A percentile compares a stretch with the other conserved stretches of the same genome.
Conservation (phyloP, 2,888 invertebrate species). For the Sclerodermus sp. region DNA sequence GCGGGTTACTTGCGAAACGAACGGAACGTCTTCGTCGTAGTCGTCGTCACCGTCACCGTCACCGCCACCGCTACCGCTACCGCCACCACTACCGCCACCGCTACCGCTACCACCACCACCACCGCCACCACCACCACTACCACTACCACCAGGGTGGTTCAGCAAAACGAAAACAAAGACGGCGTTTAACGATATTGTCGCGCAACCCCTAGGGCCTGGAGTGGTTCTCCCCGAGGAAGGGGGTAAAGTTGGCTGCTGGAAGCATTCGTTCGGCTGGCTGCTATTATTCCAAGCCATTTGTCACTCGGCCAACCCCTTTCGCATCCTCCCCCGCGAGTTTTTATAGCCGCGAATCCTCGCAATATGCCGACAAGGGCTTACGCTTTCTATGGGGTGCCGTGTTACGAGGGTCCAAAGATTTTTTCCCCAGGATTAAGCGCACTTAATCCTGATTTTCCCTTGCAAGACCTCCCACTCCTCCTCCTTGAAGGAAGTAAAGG, state of each 20-base stretch:
- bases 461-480: too few relatives aligned
- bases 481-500: too few relatives aligned
- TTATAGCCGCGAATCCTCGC: constrained; percentile 57
- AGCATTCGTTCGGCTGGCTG: constrained; percentile 43
- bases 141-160: too few relatives aligned
- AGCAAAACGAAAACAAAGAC: constrained; percentile 40
- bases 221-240: constrained; percentile 18
- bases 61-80: too few relatives aligned
- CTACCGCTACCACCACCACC: too few relatives aligned
- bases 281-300: constrained; percentile 58
- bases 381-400: constrained; percentile 28
- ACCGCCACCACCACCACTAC: too few relatives aligned
- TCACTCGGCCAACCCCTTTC: constrained; percentile 55
- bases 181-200: constrained; percentile 47
- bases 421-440: constrained; percentile 33
- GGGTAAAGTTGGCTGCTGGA: constrained; percentile 28
- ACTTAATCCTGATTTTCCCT: constrained; percentile 29
- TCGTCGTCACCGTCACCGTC: too few relatives aligned
- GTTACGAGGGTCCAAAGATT: too few relatives aligned
- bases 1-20: too few relatives aligned
- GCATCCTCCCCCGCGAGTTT: constrained; percentile 42
- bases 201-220: constrained; percentile 27
- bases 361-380: constrained; percentile 57
- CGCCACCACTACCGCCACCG: too few relatives aligned
- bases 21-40: too few relatives aligned